Conservation (phyloP, 2,797 vertebrate species). For the Siniperca obscura region DNA sequence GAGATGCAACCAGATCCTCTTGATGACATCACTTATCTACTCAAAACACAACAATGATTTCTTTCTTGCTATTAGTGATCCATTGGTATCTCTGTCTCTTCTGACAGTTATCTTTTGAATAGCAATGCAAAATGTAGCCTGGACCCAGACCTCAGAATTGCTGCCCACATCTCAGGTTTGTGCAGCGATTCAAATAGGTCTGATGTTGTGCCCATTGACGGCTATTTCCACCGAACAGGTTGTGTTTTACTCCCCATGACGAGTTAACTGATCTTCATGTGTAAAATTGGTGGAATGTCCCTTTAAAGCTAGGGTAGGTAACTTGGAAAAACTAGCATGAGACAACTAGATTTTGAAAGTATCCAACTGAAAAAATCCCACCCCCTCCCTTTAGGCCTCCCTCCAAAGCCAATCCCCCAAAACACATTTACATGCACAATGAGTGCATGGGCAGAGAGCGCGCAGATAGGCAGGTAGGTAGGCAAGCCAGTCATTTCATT, state of each 20-base stretch:
- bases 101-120: neutral
- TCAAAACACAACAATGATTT: conserved; percentile 11
- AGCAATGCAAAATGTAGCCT: neutral
- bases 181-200: neutral
- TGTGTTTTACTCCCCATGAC: neutral
- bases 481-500: too few species aligned
- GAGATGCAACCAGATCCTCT: conserved; percentile 19
- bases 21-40: conserved; percentile 6
- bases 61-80: neutral
- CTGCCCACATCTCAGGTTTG: neutral
- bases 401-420: too few species aligned
- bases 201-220: neutral
- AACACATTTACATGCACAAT: too few species aligned
- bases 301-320: conserved; percentile 10
- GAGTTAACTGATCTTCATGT: neutral
- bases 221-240: neutral
- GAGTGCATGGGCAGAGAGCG: too few species aligned
- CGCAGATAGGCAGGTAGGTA: too few species aligned
- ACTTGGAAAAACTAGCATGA: too few species aligned
- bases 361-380: too few species aligned
- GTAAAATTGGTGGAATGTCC: conserved; percentile 6
- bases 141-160: neutral
- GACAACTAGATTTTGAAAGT: too few species aligned
- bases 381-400: too few species aligned
- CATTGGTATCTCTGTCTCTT: neutral